phyloP scores from a whole-genome alignment of 2,113 vertebrate species.

The Callipepla californica region DNA sequence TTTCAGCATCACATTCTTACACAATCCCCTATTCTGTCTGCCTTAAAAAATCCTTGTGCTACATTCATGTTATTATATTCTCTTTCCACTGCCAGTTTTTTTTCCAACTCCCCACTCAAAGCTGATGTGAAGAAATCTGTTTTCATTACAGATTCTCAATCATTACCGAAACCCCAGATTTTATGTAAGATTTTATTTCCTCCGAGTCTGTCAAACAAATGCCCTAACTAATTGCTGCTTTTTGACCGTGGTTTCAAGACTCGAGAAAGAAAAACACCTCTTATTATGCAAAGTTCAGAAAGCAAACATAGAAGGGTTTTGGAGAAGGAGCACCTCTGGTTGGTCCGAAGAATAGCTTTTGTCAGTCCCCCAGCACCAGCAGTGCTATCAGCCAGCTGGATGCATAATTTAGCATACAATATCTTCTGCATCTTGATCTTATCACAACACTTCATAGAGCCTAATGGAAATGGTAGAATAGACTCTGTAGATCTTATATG shows the following conservation, averaged over 20 bases:
- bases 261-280: neutral
- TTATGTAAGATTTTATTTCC: neutral
- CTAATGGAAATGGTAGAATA: neutral
- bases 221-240: neutral
- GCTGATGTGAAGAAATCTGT: neutral
- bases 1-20: neutral
- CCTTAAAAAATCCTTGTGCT: neutral
- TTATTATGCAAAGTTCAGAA: slow-evolving; percentile 9
- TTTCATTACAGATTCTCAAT: neutral
- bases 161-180: neutral
- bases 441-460: neutral
- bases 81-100: neutral
- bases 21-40: neutral
- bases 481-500: neutral
- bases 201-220: neutral
- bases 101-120: neutral
- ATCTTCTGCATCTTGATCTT: neutral
- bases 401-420: slow-evolving; percentile 12
- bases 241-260: neutral
- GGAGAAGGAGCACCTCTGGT: neutral
- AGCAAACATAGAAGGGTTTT: neutral
- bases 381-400: neutral
- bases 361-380: neutral
- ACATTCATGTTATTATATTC: neutral
- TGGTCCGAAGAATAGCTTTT: slow-evolving; percentile 9